phyloP scores from a whole-genome alignment of 2,888 invertebrate genomes.

The Ectemnius lituratus region DNA sequence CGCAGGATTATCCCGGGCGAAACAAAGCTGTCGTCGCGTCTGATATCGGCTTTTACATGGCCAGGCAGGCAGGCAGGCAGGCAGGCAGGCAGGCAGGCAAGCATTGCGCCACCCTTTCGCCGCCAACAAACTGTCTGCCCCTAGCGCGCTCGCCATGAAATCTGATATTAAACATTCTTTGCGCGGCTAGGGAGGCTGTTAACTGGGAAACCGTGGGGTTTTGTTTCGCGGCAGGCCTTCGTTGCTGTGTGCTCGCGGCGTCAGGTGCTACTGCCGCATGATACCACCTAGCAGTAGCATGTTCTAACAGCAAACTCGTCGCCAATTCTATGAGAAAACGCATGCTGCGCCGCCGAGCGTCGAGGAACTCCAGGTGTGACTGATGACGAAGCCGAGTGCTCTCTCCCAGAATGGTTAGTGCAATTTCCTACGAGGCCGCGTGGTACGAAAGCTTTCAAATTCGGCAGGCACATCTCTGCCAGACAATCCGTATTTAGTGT shows the following conservation, averaged over 20 bases:
- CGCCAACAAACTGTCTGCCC: conserved; percentile 37
- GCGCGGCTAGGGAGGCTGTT: conserved; percentile 48
- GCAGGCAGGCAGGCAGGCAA: not conserved
- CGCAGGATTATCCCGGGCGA: conserved; percentile 71
- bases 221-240: conserved; percentile 26
- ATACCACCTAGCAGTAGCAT: conserved; percentile 7
- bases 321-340: conserved; percentile 31
- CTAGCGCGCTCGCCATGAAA: conserved; percentile 62
- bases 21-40: conserved; percentile 75
- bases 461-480: too few species aligned
- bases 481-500: not conserved
- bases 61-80: conserved; percentile 28
- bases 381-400: conserved; percentile 2
- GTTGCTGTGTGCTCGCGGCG: not conserved
- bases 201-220: conserved; percentile 51
- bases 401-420: not conserved
- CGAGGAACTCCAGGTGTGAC: conserved; percentile 5
- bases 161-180: conserved; percentile 74
- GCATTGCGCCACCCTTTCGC: conserved; percentile 33
- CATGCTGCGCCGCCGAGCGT: conserved; percentile 5
- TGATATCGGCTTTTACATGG: conserved; percentile 74
- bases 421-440: not conserved
- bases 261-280: conserved; percentile 28
- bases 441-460: not conserved
- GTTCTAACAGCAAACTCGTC: conserved; percentile 3